Evolutionary conservation across 2,797 vertebrate species (phyloP).

Genomic region (Pempheris klunzingeri): DNA sequence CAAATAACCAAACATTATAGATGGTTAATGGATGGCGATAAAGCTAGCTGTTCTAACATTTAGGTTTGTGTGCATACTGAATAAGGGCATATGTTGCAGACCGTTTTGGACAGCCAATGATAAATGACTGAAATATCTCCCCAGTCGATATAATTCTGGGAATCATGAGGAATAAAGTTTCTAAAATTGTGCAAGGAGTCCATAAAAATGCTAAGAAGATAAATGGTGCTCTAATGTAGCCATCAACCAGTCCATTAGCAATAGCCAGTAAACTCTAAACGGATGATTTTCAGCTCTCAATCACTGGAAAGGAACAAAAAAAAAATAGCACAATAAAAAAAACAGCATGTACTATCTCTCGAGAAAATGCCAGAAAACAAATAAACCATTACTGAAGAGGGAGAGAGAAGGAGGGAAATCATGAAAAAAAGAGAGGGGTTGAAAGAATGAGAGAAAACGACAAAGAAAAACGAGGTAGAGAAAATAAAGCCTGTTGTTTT

Average conservation of each 20-base stretch:
- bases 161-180: conserved; percentile 25
- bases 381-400: conserved; percentile 22
- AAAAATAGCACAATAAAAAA: conserved; percentile 20
- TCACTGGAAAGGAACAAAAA: conserved; percentile 14
- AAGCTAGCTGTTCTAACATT: background rate
- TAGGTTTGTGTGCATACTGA: background rate
- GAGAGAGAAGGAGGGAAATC: conserved; percentile 3
- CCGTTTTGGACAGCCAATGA: conserved; percentile 1
- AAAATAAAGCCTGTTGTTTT: conserved; percentile 61
- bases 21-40: background rate
- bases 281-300: conserved; percentile 31
- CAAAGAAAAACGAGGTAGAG: conserved; percentile 23
- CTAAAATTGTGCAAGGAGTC: conserved; percentile 19
- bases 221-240: conserved; percentile 34
- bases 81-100: background rate
- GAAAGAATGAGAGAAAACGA: conserved; percentile 2
- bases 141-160: background rate
- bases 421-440: conserved; percentile 3
- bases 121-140: conserved; percentile 1
- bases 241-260: conserved; percentile 42
- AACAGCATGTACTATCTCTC: conserved; percentile 16
- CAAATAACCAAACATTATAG: background rate
- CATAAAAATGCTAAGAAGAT: conserved; percentile 27
- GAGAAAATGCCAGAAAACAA: conserved; percentile 1
- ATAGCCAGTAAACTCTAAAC: conserved; percentile 22